phyloP scores from a whole-genome alignment of 1,140 invertebrate genomes.

The Drosophila triauraria region DNA sequence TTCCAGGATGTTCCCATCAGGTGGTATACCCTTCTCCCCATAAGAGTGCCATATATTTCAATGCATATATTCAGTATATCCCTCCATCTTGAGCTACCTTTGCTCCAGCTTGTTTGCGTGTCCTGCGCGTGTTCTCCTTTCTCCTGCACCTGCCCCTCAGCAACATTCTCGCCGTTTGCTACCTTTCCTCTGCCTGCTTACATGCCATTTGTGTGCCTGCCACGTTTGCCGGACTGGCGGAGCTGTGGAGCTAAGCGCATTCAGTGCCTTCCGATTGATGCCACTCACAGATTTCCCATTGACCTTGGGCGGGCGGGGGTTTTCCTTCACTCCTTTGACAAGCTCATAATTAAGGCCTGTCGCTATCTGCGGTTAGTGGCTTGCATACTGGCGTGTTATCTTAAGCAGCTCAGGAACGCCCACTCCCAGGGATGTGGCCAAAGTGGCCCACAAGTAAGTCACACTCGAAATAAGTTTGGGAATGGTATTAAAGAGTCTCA shows the following conservation, averaged over 20 bases:
- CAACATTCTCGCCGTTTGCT: no score
- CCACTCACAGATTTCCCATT: slow-evolving; percentile 57
- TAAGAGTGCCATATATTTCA: slow-evolving; percentile 1
- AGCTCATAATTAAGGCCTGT: slow-evolving; percentile 61
- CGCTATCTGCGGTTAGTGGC: slow-evolving; percentile 34
- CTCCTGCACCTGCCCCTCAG: not conserved
- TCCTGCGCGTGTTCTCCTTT: slow-evolving; percentile 27
- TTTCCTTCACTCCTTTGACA: slow-evolving; percentile 21
- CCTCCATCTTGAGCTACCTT: slow-evolving; percentile 12
- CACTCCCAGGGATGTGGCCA: not conserved
- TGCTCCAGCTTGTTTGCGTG: slow-evolving; percentile 12
- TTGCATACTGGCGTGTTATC: slow-evolving; percentile 51
- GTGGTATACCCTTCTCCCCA: not conserved
- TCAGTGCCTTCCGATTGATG: slow-evolving; percentile 43
- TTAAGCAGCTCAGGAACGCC: slow-evolving; percentile 36
- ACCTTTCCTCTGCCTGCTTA: slow-evolving; percentile 27
- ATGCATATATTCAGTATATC: slow-evolving; percentile 25
- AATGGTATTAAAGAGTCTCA: no score
- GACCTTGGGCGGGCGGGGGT: slow-evolving; percentile 23
- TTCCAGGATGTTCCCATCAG: not conserved
- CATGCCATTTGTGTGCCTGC: slow-evolving; percentile 69
- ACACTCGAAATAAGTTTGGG: no score
- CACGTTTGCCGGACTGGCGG: slow-evolving; percentile 48
- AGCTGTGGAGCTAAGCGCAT: slow-evolving; percentile 10
- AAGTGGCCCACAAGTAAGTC: not conserved